phyloP scores from a whole-genome alignment of 2,797 vertebrate genomes.

The Zalophus californianus region DNA sequence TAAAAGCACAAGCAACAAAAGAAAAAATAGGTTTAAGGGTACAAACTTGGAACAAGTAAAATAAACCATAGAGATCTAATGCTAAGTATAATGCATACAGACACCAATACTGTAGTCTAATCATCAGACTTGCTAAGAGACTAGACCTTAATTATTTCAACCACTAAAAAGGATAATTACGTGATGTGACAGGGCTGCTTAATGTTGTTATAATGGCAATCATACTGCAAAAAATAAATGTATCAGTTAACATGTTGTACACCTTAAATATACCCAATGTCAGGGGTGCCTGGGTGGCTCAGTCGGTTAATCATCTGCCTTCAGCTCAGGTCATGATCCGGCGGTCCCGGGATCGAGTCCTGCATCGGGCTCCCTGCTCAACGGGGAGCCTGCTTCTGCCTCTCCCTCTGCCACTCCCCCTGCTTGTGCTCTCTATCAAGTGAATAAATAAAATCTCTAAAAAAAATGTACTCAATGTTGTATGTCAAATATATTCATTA shows the following conservation, averaged over 20 bases:
- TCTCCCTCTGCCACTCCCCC: too few relatives aligned
- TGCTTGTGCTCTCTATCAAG: too few relatives aligned
- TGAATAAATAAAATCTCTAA: background rate
- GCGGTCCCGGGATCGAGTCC: too few relatives aligned
- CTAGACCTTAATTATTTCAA: background rate
- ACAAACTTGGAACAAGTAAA: background rate
- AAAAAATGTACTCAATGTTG: background rate
- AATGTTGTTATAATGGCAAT: background rate
- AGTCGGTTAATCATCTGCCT: too few relatives aligned
- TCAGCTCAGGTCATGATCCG: too few relatives aligned
- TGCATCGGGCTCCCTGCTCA: too few relatives aligned
- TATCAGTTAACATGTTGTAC: background rate
- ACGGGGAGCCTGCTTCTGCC: too few relatives aligned
- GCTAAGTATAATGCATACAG: background rate
- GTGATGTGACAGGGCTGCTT: background rate
- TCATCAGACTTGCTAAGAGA: background rate
- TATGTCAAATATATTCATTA: background rate
- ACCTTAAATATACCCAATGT: background rate
- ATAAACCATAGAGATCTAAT: background rate
- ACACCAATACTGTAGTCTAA: background rate
- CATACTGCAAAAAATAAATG: background rate
- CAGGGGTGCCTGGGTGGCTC: too few relatives aligned
- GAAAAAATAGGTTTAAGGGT: background rate
- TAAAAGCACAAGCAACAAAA: constrained; percentile 12
- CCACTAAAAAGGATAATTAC: background rate